phyloP scores from a whole-genome alignment of 2,113 vertebrate genomes.

The Gobius niger region DNA sequence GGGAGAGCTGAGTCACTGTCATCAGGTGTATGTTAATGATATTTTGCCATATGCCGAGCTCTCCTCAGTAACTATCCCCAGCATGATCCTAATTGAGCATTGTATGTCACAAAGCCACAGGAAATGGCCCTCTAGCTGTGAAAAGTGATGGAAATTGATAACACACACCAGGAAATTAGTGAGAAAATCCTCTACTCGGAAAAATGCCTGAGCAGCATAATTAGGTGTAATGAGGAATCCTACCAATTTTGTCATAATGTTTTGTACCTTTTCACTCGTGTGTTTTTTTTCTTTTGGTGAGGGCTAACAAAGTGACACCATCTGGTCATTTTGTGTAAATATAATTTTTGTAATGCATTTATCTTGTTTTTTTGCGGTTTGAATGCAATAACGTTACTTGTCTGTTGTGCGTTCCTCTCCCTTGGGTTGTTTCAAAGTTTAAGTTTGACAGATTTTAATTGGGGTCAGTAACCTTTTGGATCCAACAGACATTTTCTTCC shows the following conservation, averaged over 20 bases:
- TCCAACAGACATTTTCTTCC: too few relatives aligned
- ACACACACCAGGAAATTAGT: conserved; percentile 54
- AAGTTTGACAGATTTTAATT: too few relatives aligned
- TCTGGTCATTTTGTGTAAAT: background rate
- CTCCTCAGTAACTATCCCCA: conserved; percentile 42
- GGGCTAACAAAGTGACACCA: background rate
- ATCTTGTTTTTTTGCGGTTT: too few relatives aligned
- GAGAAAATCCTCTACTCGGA: conserved; percentile 36
- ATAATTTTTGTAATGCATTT: too few relatives aligned
- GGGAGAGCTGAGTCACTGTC: conserved; percentile 44
- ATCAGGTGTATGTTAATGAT: conserved; percentile 53
- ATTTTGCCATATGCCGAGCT: conserved; percentile 56
- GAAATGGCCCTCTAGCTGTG: conserved; percentile 42
- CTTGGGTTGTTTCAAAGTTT: too few relatives aligned
- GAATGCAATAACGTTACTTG: too few relatives aligned
- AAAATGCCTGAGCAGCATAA: conserved; percentile 48
- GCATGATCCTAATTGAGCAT: conserved; percentile 62
- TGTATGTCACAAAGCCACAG: conserved; percentile 58
- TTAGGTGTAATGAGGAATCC: conserved; percentile 27
- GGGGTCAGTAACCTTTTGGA: too few relatives aligned
- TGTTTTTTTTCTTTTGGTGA: background rate
- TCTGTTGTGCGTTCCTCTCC: too few relatives aligned
- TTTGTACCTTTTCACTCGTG: conserved; percentile 9
- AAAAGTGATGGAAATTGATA: conserved; percentile 63
- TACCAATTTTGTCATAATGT: conserved; percentile 9